Evolutionary conservation across 2,888 invertebrate species (phyloP).

Genomic region (Diaprepes abbreviatus): DNA sequence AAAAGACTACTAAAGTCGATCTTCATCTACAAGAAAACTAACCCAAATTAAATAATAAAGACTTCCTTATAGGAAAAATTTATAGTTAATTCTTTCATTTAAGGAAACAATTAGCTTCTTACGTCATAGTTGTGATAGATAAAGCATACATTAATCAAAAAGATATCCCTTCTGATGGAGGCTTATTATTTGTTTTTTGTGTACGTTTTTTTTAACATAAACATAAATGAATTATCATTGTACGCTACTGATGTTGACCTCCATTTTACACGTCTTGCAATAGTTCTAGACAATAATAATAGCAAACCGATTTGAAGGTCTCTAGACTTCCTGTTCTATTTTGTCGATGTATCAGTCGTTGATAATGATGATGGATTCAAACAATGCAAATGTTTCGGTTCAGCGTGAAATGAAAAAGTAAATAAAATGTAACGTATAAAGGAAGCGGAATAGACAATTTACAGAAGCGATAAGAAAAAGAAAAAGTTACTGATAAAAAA

Average conservation of each 20-base stretch:
- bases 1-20: too few relatives aligned
- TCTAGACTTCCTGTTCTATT: slow-evolving; percentile 18
- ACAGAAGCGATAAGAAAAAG: background rate
- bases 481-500: too few relatives aligned
- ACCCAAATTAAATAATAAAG: too few relatives aligned
- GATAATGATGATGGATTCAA: background rate
- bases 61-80: too few relatives aligned
- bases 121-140: too few relatives aligned
- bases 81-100: too few relatives aligned
- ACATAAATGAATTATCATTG: background rate
- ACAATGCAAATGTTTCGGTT: background rate
- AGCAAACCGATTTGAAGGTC: slow-evolving; percentile 5
- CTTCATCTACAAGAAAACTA: too few relatives aligned
- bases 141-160: too few relatives aligned
- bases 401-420: background rate
- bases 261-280: slow-evolving; percentile 11
- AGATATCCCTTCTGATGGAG: too few relatives aligned
- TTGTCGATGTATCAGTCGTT: background rate
- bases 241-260: slow-evolving; percentile 1
- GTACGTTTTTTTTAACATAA: too few relatives aligned
- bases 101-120: too few relatives aligned
- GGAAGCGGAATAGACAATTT: background rate
- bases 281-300: slow-evolving; percentile 10
- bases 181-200: too few relatives aligned
- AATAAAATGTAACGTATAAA: background rate